Conservation (phyloP, 1,140 invertebrate species). For the Drosophila seguyi region DNA sequence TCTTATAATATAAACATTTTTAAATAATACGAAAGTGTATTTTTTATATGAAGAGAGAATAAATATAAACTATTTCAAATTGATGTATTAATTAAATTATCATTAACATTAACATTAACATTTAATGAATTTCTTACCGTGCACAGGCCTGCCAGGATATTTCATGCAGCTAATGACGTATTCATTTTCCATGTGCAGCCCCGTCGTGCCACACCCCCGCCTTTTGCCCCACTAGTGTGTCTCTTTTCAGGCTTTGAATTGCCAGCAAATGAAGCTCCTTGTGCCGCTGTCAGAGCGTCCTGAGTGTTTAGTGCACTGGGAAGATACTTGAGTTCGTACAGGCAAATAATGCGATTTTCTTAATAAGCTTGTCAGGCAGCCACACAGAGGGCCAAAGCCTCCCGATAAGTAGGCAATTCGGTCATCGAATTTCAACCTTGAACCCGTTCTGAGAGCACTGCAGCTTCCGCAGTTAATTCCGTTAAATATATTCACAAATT, state of each 20-base stretch:
- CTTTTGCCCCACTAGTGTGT: background rate
- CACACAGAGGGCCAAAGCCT: background rate
- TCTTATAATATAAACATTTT: no score
- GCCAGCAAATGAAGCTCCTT: conserved; percentile 73
- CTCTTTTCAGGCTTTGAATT: conserved; percentile 65
- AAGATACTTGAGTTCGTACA: conserved; percentile 66
- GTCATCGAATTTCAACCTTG: conserved; percentile 66
- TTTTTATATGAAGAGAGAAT: no score
- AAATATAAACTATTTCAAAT: background rate
- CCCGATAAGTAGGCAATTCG: conserved; percentile 57
- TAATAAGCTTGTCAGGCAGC: conserved; percentile 64
- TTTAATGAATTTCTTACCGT: conserved; percentile 1
- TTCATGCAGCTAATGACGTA: conserved; percentile 80
- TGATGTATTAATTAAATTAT: no score
- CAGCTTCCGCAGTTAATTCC: conserved; percentile 56
- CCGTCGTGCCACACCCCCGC: background rate
- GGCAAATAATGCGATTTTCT: conserved; percentile 76
- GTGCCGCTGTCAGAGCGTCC: conserved; percentile 54
- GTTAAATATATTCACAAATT: conserved; percentile 67
- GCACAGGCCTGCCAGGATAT: conserved; percentile 54
- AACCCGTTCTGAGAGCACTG: conserved; percentile 41
- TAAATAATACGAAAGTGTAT: background rate
- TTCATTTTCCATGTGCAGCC: conserved; percentile 63
- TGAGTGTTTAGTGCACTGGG: conserved; percentile 64
- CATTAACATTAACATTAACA: no score